These are phyloP conservation scores for Odontocerum albicorne DNA, from an alignment of 2,888 invertebrate species.

Conservation along the genomic window DNA sequence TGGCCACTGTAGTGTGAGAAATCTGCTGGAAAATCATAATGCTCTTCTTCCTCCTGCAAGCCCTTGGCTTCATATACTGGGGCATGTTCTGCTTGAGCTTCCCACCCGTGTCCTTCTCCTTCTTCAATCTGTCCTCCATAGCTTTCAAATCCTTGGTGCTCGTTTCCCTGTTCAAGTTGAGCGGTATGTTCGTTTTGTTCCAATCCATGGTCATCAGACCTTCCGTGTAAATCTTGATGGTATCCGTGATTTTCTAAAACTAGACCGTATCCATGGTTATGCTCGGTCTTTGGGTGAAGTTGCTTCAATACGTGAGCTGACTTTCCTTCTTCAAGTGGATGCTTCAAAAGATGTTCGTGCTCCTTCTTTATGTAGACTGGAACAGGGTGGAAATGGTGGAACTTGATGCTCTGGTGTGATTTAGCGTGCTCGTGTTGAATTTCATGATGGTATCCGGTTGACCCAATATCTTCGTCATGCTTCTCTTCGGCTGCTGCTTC, in stretches of 20 bases:
- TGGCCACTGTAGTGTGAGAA: slow-evolving; percentile 1
- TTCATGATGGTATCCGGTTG: slow-evolving; percentile 59
- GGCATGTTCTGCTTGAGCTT: slow-evolving; percentile 4
- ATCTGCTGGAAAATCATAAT: not conserved
- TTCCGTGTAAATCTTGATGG: slow-evolving; percentile 42
- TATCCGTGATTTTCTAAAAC: slow-evolving; percentile 61
- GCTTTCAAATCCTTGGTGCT: slow-evolving; percentile 35
- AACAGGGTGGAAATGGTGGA: slow-evolving; percentile 70
- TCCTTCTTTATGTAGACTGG: slow-evolving; percentile 71
- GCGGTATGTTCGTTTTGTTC: slow-evolving; percentile 37
- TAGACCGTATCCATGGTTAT: slow-evolving; percentile 59
- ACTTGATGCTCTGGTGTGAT: slow-evolving; percentile 69
- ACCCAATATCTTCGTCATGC: slow-evolving; percentile 46
- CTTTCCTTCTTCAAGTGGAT: slow-evolving; percentile 65
- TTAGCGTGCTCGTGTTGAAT: slow-evolving; percentile 68
- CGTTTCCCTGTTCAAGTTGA: slow-evolving; percentile 38
- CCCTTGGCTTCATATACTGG: slow-evolving; percentile 20
- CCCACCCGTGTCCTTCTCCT: slow-evolving; percentile 12
- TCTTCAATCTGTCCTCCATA: slow-evolving; percentile 9
- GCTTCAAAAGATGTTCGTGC: slow-evolving; percentile 64
- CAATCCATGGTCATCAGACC: slow-evolving; percentile 25
- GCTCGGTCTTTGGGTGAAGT: slow-evolving; percentile 63
- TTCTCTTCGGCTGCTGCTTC: slow-evolving; percentile 48
- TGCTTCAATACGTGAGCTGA: slow-evolving; percentile 61
- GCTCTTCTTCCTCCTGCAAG: slow-evolving; percentile 5